Conservation (phyloP, 2,888 invertebrate species). For the Scaptomyza polygonia region DNA sequence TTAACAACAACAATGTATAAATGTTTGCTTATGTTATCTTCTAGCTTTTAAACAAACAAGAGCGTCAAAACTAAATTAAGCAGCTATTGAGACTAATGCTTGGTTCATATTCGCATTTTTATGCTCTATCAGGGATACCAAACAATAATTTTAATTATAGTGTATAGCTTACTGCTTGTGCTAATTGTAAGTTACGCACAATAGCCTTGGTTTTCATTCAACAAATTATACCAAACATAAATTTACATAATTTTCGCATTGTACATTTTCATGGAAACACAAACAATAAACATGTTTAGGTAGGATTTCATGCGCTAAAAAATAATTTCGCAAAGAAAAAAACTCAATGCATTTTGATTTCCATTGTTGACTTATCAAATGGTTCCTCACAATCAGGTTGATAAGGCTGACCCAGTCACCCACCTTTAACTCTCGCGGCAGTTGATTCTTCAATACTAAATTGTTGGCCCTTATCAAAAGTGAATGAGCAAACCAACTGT, state of each 20-base stretch:
- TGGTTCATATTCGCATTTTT: slow-evolving; percentile 32
- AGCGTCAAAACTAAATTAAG: slow-evolving; percentile 7
- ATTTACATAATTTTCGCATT: slow-evolving; percentile 71
- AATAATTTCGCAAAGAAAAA: background rate
- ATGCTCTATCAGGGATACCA: slow-evolving; percentile 30
- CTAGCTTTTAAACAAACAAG: slow-evolving; percentile 40
- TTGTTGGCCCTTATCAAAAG: slow-evolving; percentile 24
- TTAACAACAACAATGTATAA: slow-evolving; percentile 13
- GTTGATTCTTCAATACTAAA: slow-evolving; percentile 51
- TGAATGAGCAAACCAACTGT: slow-evolving; percentile 8
- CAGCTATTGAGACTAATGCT: slow-evolving; percentile 18
- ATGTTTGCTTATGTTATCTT: slow-evolving; percentile 14
- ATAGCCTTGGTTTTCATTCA: slow-evolving; percentile 13
- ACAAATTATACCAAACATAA: slow-evolving; percentile 14
- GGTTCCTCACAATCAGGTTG: slow-evolving; percentile 15
- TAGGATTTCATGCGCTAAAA: background rate
- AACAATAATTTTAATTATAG: slow-evolving; percentile 58
- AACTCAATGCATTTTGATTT: background rate
- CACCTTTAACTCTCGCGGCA: slow-evolving; percentile 39
- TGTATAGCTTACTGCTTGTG: slow-evolving; percentile 25
- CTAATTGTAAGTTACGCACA: slow-evolving; percentile 47
- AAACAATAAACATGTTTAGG: slow-evolving; percentile 1
- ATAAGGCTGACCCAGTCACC: slow-evolving; percentile 31
- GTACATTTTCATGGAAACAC: slow-evolving; percentile 33
- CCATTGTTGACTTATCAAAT: slow-evolving; percentile 26